These are phyloP conservation scores for Holocentrus rufus DNA, from an alignment of 2,797 vertebrate species.

Conservation along the genomic window DNA sequence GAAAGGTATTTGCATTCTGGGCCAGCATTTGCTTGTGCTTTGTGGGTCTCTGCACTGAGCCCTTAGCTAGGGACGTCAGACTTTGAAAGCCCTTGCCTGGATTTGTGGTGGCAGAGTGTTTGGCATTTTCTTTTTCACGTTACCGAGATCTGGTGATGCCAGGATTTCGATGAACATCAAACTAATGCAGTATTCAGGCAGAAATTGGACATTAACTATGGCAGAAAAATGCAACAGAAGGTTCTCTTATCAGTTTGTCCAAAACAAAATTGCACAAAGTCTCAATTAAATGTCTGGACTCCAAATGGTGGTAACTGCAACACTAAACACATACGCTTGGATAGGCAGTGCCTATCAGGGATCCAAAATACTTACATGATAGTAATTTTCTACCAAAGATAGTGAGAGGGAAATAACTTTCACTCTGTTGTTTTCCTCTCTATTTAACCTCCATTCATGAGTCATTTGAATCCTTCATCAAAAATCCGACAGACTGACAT, in stretches of 20 bases:
- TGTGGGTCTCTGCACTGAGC: slow-evolving; percentile 54
- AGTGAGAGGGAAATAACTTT: slow-evolving; percentile 34
- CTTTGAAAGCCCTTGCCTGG: slow-evolving; percentile 57
- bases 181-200: slow-evolving; percentile 40
- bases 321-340: slow-evolving; percentile 48
- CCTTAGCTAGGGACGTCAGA: slow-evolving; percentile 59
- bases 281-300: slow-evolving; percentile 66
- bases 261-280: slow-evolving; percentile 60
- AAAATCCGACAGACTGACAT: slow-evolving; percentile 54
- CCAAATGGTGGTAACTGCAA: slow-evolving; percentile 45
- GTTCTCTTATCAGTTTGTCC: slow-evolving; percentile 54
- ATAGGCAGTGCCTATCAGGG: slow-evolving; percentile 38
- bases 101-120: slow-evolving; percentile 53
- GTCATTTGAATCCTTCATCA: slow-evolving; percentile 4
- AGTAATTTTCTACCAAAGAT: slow-evolving; percentile 46
- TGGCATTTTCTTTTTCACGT: slow-evolving; percentile 39
- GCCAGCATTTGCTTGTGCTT: slow-evolving; percentile 47
- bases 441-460: slow-evolving; percentile 4
- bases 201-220: slow-evolving; percentile 49
- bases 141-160: slow-evolving; percentile 28
- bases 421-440: slow-evolving; percentile 47
- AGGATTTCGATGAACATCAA: slow-evolving; percentile 48
- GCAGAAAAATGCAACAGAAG: slow-evolving; percentile 56
- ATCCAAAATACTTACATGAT: slow-evolving; percentile 50
- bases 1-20: slow-evolving; percentile 66